A percentile compares a stretch with the other conserved stretches of the same genome.
These are phyloP conservation scores for Dasyprocta punctata DNA, from an alignment of 2,113 vertebrate species.

Conservation along the genomic window DNA sequence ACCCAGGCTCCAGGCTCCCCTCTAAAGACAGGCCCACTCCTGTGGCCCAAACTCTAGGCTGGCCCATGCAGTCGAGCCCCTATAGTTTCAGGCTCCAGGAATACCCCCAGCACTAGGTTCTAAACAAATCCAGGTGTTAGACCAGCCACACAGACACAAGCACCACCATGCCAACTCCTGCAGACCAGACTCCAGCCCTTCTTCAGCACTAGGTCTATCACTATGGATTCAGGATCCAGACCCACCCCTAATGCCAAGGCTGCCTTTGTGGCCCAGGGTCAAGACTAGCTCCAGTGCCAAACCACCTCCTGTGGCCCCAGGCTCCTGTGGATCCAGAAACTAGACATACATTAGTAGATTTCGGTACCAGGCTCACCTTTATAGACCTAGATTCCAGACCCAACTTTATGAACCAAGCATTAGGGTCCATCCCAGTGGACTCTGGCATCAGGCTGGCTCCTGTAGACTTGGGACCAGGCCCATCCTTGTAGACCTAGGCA, in stretches of 20 bases:
- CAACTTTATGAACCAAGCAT: not conserved
- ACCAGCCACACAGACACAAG: not conserved
- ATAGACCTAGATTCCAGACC: not conserved
- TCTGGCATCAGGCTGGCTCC: not conserved
- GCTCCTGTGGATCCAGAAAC: not conserved
- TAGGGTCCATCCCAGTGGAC: not conserved
- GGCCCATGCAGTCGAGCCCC: not conserved
- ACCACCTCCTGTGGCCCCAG: not conserved
- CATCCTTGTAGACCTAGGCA: not conserved
- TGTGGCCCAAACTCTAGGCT: not conserved
- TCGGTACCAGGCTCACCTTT: not conserved
- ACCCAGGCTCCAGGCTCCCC: not conserved
- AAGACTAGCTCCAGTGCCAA: not conserved
- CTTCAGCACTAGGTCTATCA: not conserved
- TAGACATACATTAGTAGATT: not conserved
- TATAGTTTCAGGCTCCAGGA: not conserved
- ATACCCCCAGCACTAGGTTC: not conserved
- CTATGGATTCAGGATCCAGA: not conserved
- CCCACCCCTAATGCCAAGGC: not conserved
- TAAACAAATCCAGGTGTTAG: not conserved
- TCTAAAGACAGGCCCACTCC: not conserved
- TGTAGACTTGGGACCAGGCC: not conserved
- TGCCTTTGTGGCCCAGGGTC: not conserved
- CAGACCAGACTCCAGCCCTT: not conserved
- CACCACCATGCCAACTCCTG: not conserved